Conservation (phyloP, 1,140 invertebrate genomes). For the Phymastichus coffea region DNA sequence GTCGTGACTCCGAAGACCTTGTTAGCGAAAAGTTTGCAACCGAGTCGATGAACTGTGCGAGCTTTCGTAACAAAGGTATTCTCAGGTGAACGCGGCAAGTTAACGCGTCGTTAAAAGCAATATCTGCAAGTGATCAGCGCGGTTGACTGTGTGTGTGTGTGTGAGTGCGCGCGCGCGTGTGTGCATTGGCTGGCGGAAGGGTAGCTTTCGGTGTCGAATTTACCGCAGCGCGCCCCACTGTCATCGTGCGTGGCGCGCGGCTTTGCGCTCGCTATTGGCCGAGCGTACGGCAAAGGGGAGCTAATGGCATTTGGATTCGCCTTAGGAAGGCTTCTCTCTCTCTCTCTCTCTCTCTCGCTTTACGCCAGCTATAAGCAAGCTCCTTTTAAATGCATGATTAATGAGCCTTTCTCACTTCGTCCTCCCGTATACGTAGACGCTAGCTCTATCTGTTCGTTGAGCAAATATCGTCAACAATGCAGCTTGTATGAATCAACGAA, state of each 20-base stretch:
- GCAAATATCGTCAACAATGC: too few relatives aligned
- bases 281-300: constrained; percentile 19
- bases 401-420: constrained; percentile 31
- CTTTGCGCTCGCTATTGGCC: constrained; percentile 18
- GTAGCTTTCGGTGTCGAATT: constrained; percentile 27
- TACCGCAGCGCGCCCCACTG: constrained; percentile 16
- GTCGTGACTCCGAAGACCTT: too few relatives aligned
- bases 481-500: too few relatives aligned
- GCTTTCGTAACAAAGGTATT: background rate
- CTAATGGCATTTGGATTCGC: constrained; percentile 23
- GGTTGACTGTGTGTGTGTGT: background rate
- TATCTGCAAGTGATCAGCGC: too few relatives aligned
- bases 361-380: constrained; percentile 6
- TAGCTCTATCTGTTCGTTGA: too few relatives aligned
- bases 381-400: constrained; percentile 48
- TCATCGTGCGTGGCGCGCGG: constrained; percentile 2
- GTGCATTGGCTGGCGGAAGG: constrained; percentile 24
- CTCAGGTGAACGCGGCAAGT: constrained; percentile 18
- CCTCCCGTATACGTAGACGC: too few relatives aligned
- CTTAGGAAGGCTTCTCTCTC: constrained; percentile 36
- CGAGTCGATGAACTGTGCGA: too few relatives aligned
- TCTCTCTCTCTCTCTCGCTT: too few relatives aligned
- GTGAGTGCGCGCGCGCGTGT: background rate
- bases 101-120: constrained; percentile 17
- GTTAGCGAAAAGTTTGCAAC: too few relatives aligned